A percentile compares a stretch with the other conserved stretches of the same genome.
Conservation (phyloP, 2,797 vertebrate species). For the Loriculus beryllinus region DNA sequence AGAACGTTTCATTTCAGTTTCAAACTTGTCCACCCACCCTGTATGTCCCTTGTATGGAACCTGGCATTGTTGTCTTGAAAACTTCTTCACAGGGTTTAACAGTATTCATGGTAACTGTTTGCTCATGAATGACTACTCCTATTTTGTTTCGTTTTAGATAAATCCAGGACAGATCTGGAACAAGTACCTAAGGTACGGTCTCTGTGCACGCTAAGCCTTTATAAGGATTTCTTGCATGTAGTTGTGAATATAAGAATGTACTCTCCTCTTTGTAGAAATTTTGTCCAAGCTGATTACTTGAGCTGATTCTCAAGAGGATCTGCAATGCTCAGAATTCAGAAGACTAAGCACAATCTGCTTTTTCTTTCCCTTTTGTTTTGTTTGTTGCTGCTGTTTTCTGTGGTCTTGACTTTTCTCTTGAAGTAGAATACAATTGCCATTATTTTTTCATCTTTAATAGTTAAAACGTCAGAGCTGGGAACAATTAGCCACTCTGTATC, state of each 20-base stretch:
- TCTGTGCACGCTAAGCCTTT: neutral
- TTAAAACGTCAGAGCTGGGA: neutral
- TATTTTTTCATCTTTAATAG: neutral
- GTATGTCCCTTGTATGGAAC: neutral
- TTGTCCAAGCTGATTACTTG: neutral
- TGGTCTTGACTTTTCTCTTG: neutral
- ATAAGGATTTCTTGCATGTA: neutral
- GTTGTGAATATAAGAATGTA: neutral
- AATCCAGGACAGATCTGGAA: constrained; percentile 94
- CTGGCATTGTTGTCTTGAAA: neutral
- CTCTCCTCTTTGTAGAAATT: neutral
- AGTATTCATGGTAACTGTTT: neutral
- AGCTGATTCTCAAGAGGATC: neutral
- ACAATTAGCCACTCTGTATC: neutral
- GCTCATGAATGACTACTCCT: constrained; percentile 4
- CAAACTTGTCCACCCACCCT: neutral
- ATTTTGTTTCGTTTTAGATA: constrained; percentile 80
- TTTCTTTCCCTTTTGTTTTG: neutral
- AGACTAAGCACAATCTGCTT: neutral
- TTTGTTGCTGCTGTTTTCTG: neutral
- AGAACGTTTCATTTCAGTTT: neutral
- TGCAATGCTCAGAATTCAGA: neutral
- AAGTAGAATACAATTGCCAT: neutral
- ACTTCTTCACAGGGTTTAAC: neutral
- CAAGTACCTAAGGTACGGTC: constrained; percentile 94